phyloP scores from a whole-genome alignment of 1,140 invertebrate species.

The Cydia strobilella region DNA sequence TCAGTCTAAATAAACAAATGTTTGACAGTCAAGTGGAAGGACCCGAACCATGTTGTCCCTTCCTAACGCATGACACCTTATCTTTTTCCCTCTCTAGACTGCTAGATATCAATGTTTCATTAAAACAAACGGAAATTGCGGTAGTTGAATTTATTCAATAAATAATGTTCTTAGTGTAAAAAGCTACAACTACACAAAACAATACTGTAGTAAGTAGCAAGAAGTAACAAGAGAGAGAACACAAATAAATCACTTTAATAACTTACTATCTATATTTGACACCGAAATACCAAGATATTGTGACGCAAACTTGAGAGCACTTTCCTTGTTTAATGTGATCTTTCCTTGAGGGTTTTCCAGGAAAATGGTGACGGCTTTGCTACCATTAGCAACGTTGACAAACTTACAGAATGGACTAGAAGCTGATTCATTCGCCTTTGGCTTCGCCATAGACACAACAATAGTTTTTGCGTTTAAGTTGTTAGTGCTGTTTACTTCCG shows the following conservation, averaged over 20 bases:
- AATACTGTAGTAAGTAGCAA: constrained; percentile 32
- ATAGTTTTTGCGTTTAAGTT: constrained; percentile 66
- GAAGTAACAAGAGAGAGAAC: not conserved
- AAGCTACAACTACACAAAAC: constrained; percentile 26
- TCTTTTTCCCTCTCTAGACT: no score
- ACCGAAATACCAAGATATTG: constrained; percentile 54
- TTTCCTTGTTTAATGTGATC: constrained; percentile 49
- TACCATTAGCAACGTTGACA: constrained; percentile 83
- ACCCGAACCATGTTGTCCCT: no score
- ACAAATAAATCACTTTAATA: constrained; percentile 29
- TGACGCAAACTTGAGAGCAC: constrained; percentile 53
- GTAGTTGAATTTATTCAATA: constrained; percentile 20
- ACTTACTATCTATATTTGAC: constrained; percentile 42
- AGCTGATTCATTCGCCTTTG: constrained; percentile 44
- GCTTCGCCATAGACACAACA: constrained; percentile 58
- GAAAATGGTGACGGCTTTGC: constrained; percentile 82
- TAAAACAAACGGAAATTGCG: not conserved
- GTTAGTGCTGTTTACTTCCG: constrained; percentile 57
- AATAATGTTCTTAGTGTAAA: constrained; percentile 26
- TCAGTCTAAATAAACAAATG: no score
- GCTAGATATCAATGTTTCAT: not conserved
- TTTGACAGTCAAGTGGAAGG: no score
- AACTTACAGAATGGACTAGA: constrained; percentile 83
- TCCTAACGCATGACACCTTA: no score
- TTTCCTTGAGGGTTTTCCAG: constrained; percentile 87